Evolutionary conservation across 2,888 invertebrate species (phyloP).

Genomic region (Parapristionchus giblindavisi): DNA sequence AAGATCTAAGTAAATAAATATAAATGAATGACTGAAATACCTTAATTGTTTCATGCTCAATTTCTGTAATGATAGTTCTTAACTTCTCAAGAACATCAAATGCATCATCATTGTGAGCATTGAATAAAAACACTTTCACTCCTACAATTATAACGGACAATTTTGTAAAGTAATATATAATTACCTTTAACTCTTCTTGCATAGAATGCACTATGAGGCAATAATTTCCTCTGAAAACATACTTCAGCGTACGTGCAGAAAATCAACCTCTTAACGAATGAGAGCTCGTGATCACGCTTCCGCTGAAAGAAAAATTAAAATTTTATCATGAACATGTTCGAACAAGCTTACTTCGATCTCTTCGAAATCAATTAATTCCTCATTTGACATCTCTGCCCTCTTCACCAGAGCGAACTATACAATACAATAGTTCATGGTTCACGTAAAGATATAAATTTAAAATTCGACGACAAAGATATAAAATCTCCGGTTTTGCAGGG

Average conservation of each 20-base stretch:
- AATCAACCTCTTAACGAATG: constrained; percentile 5
- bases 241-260: constrained; percentile 3
- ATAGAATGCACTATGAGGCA: constrained; percentile 11
- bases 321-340: too few species aligned
- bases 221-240: not conserved
- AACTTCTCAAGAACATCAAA: constrained; percentile 17
- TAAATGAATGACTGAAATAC: not conserved
- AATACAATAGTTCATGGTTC: too few species aligned
- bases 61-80: not conserved
- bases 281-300: too few species aligned
- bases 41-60: constrained; percentile 12
- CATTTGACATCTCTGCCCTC: too few species aligned
- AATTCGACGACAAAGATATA: too few species aligned
- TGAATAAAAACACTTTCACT: not conserved
- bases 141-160: not conserved
- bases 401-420: too few species aligned
- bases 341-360: too few species aligned
- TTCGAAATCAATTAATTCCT: too few species aligned
- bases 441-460: too few species aligned
- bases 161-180: not conserved
- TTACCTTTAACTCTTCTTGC: constrained; percentile 8
- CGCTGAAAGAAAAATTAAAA: too few species aligned
- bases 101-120: constrained; percentile 12
- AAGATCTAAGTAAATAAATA: not conserved
- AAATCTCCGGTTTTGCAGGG: too few species aligned